These are phyloP conservation scores for Panonychus citri DNA, from an alignment of 1,140 invertebrate genomes.

Conservation along the genomic window DNA sequence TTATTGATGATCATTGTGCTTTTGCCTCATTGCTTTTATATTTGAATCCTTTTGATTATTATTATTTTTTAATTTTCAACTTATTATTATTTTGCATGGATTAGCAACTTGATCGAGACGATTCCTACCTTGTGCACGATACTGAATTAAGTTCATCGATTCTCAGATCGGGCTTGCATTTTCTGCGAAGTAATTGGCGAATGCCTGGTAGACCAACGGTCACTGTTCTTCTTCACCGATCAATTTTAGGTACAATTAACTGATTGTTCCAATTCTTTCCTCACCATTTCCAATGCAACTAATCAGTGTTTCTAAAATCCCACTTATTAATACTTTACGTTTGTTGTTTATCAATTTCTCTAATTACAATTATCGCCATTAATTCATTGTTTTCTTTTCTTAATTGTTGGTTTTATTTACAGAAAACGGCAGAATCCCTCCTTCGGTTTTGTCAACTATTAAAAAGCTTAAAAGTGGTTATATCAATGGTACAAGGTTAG, in stretches of 20 bases:
- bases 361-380: background rate
- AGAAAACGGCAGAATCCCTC: conserved; percentile 75
- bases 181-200: conserved; percentile 78
- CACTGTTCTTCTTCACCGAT: conserved; percentile 32
- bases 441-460: conserved; percentile 87
- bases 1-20: background rate
- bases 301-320: too few relatives aligned
- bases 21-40: background rate
- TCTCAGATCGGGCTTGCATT: conserved; percentile 63
- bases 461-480: conserved; percentile 96
- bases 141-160: conserved; percentile 61
- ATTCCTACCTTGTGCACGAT: conserved; percentile 79
- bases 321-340: conserved; percentile 4
- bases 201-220: conserved; percentile 62
- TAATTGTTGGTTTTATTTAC: conserved; percentile 16
- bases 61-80: conserved; percentile 9
- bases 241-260: conserved; percentile 15
- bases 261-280: background rate
- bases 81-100: background rate
- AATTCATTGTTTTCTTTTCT: background rate
- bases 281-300: conserved; percentile 3
- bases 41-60: conserved; percentile 2
- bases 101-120: conserved; percentile 73
- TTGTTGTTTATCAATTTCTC: conserved; percentile 14
- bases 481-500: conserved; percentile 62